These are phyloP conservation scores for Eurytoma californica DNA, from an alignment of 2,888 invertebrate genomes.

Conservation along the genomic window DNA sequence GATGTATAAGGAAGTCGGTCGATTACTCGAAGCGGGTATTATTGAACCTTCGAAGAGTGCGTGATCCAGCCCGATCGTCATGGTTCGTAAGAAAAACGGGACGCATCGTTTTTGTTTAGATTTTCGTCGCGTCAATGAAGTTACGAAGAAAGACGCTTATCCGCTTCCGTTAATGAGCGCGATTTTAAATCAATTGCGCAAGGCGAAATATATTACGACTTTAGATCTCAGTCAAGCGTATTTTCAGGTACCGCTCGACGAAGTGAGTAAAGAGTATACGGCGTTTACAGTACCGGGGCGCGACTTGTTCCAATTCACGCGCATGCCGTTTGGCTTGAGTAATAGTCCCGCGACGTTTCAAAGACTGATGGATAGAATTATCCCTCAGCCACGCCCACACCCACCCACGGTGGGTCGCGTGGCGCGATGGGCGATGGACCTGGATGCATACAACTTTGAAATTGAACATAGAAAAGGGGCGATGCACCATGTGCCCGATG, in stretches of 20 bases:
- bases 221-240: constrained; percentile 60
- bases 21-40: background rate
- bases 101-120: background rate
- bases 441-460: too few species aligned
- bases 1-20: background rate
- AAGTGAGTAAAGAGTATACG: constrained; percentile 54
- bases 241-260: constrained; percentile 50
- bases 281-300: constrained; percentile 54
- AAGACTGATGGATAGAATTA: constrained; percentile 49
- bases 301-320: constrained; percentile 55
- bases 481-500: too few species aligned
- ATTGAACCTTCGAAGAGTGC: background rate
- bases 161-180: background rate
- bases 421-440: too few species aligned
- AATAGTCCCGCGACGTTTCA: constrained; percentile 57
- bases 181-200: constrained; percentile 58
- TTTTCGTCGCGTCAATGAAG: background rate
- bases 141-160: background rate
- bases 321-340: constrained; percentile 37
- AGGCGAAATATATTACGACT: constrained; percentile 65
- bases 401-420: background rate
- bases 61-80: background rate
- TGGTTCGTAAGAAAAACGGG: background rate
- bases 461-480: too few species aligned
- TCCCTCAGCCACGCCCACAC: too few species aligned